Conservation (phyloP, 2,888 invertebrate genomes). For the Hermaeophaga mercurialis region DNA sequence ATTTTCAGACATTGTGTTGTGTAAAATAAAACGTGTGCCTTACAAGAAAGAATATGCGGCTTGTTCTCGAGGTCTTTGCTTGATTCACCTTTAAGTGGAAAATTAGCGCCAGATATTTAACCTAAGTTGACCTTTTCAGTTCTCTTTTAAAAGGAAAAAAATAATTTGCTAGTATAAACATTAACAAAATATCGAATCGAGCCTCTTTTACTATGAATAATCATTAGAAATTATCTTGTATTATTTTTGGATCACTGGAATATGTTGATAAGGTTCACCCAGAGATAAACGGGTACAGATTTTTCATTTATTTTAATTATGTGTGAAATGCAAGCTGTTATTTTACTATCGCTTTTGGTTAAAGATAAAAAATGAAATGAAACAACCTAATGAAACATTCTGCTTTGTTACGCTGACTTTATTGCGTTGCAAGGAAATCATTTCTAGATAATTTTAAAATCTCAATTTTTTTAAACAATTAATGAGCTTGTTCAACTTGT, state of each 20-base stretch:
- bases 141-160: constrained; percentile 20
- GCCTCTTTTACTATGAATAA: constrained; percentile 1
- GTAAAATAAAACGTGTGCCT: constrained; percentile 26
- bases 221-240: background rate
- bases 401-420: constrained; percentile 3
- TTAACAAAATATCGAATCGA: background rate
- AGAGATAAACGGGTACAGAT: constrained; percentile 3
- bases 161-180: too few relatives aligned
- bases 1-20: background rate
- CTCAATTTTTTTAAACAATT: too few relatives aligned
- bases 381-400: constrained; percentile 11
- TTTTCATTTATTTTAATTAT: constrained; percentile 17
- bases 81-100: constrained; percentile 33
- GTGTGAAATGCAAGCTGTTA: constrained; percentile 15
- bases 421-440: background rate
- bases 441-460: background rate
- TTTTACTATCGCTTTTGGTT: constrained; percentile 10
- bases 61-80: constrained; percentile 30
- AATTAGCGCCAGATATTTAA: constrained; percentile 28
- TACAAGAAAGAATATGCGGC: constrained; percentile 25
- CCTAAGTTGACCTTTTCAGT: constrained; percentile 30
- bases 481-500: too few relatives aligned
- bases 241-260: constrained; percentile 10
- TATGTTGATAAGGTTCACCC: constrained; percentile 4
- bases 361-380: constrained; percentile 4